These are phyloP conservation scores for Scaptomyza parva DNA, from an alignment of 2,888 invertebrate genomes.

Conservation along the genomic window DNA sequence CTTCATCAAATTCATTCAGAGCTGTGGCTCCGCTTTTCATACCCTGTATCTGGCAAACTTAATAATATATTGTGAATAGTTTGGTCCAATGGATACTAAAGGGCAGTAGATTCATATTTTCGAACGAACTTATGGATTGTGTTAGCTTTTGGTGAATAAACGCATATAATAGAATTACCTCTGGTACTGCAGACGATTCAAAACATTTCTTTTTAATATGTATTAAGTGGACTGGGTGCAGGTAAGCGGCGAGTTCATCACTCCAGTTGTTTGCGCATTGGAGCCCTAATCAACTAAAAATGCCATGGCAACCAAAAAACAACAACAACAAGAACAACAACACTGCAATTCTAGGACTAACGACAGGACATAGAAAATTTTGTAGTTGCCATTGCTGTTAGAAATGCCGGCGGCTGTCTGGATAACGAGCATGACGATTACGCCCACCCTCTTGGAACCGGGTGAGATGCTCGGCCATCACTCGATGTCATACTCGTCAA, in stretches of 20 bases:
- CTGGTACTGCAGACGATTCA: neutral
- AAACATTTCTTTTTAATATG: neutral
- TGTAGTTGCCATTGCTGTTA: constrained; percentile 23
- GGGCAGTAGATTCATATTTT: neutral
- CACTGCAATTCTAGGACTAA: constrained; percentile 29
- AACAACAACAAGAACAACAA: constrained; percentile 25
- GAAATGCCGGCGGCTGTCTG: constrained; percentile 55
- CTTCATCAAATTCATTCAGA: constrained; percentile 78
- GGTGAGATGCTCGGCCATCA: constrained; percentile 40
- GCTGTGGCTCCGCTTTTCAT: constrained; percentile 45
- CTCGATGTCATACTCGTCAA: constrained; percentile 32
- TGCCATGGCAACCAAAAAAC: constrained; percentile 60
- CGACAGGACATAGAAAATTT: constrained; percentile 32
- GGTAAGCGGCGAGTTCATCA: constrained; percentile 31
- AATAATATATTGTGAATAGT: constrained; percentile 2
- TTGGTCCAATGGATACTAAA: neutral
- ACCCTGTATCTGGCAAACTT: constrained; percentile 28
- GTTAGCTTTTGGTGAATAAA: neutral
- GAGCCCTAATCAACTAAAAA: constrained; percentile 74
- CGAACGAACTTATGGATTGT: neutral
- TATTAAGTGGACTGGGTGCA: neutral
- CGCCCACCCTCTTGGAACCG: constrained; percentile 50
- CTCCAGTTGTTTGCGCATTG: neutral
- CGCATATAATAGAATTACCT: neutral
- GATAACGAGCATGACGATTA: constrained; percentile 72